These are phyloP conservation scores for Osmerus eperlanus DNA, from an alignment of 2,113 vertebrate species.

Conservation along the genomic window DNA sequence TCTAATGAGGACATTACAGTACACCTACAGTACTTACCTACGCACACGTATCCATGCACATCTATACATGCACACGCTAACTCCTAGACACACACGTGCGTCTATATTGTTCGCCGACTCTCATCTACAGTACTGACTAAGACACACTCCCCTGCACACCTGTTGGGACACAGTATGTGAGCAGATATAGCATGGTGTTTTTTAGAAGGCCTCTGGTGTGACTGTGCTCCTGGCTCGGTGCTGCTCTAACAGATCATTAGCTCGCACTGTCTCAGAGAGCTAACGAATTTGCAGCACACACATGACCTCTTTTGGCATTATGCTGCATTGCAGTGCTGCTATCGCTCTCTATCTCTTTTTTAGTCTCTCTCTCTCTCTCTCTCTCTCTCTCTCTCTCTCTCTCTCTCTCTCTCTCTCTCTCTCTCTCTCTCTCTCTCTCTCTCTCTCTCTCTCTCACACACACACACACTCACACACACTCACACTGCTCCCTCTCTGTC, in stretches of 20 bases:
- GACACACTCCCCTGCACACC: too few species aligned
- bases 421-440: not conserved
- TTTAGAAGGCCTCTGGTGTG: too few species aligned
- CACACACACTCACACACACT: too few species aligned
- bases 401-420: conserved; percentile 2
- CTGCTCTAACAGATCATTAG: conserved; percentile 8
- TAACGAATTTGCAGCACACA: conserved; percentile 29
- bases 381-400: not conserved
- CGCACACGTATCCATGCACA: not conserved
- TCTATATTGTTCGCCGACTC: too few species aligned
- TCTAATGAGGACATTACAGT: not conserved
- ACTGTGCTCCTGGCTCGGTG: not conserved
- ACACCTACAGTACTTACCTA: not conserved
- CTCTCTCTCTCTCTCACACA: conserved; percentile 16
- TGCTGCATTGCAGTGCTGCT: conserved; percentile 39
- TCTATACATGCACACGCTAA: not conserved
- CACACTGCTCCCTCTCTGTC: not conserved
- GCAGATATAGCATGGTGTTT: too few species aligned
- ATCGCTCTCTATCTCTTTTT: not conserved
- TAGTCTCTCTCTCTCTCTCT: conserved; percentile 20
- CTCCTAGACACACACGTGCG: not conserved
- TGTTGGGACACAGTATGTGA: too few species aligned
- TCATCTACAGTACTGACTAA: too few species aligned
- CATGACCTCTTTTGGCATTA: conserved; percentile 50
- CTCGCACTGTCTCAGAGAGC: not conserved